phyloP scores from a whole-genome alignment of 2,113 vertebrate genomes.

The Phocoena phocoena region DNA sequence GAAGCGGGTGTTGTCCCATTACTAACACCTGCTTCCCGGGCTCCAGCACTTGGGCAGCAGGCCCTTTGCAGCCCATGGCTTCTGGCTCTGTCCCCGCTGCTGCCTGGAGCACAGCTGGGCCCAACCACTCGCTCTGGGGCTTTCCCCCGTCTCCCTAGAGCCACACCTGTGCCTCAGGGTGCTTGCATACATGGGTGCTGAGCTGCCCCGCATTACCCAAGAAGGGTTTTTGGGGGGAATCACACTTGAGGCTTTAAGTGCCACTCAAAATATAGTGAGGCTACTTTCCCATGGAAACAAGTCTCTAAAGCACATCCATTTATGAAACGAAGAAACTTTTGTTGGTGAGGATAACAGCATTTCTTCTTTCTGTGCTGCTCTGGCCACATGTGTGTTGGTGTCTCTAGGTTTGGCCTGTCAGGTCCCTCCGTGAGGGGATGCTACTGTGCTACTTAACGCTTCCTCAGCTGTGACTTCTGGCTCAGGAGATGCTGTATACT shows the following conservation, averaged over 20 bases:
- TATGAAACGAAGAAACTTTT: neutral
- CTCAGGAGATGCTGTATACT: neutral
- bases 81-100: neutral
- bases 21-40: neutral
- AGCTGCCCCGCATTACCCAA: neutral
- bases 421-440: neutral
- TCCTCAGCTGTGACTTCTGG: neutral
- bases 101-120: neutral
- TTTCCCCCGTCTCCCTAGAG: neutral
- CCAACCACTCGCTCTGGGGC: neutral
- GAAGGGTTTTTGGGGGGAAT: neutral
- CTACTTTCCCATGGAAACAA: conserved; percentile 16
- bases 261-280: neutral
- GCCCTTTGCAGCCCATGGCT: no score
- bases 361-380: neutral
- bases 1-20: neutral
- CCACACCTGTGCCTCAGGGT: neutral
- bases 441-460: neutral
- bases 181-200: neutral
- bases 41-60: neutral
- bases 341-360: neutral
- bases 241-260: neutral
- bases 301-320: neutral
- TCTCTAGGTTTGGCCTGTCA: neutral
- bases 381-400: neutral